Percentiles rank a stretch among this genome's conserved stretches.
Evolutionary conservation across 2,888 invertebrate species (phyloP).

Genomic region (Neoaliturus tenellus): DNA sequence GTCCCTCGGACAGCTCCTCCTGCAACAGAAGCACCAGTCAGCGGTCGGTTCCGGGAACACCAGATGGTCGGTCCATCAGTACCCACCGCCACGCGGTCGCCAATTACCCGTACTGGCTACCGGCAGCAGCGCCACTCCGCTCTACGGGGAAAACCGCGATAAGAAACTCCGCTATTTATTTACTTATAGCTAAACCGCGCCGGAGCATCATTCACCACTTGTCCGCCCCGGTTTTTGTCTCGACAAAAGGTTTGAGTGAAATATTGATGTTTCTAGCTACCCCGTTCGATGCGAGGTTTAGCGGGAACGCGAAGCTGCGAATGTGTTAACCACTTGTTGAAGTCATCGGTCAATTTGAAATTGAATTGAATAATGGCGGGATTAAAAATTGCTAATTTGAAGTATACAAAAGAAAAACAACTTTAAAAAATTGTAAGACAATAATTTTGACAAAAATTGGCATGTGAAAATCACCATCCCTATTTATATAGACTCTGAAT

Average conservation of each 20-base stretch:
- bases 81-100: slow-evolving; percentile 14
- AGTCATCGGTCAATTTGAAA: no score
- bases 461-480: no score
- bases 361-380: no score
- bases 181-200: slow-evolving; percentile 16
- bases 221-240: neutral
- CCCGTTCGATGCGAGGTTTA: no score
- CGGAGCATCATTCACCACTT: slow-evolving; percentile 4
- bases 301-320: no score
- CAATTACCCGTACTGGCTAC: neutral
- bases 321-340: neutral
- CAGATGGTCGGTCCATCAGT: slow-evolving; percentile 9
- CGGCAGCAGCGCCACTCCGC: neutral
- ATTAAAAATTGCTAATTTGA: no score
- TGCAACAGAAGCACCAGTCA: slow-evolving; percentile 26
- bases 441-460: no score
- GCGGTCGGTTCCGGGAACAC: neutral
- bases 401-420: no score
- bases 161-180: slow-evolving; percentile 21
- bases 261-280: neutral
- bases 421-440: no score
- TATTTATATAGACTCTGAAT: no score
- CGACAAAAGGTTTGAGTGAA: slow-evolving; percentile 20
- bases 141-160: neutral
- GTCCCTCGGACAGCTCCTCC: slow-evolving; percentile 49